Percentiles rank a stretch among this genome's conserved stretches.
Conservation (phyloP, 2,797 vertebrate genomes). For the Menidia menidia region DNA sequence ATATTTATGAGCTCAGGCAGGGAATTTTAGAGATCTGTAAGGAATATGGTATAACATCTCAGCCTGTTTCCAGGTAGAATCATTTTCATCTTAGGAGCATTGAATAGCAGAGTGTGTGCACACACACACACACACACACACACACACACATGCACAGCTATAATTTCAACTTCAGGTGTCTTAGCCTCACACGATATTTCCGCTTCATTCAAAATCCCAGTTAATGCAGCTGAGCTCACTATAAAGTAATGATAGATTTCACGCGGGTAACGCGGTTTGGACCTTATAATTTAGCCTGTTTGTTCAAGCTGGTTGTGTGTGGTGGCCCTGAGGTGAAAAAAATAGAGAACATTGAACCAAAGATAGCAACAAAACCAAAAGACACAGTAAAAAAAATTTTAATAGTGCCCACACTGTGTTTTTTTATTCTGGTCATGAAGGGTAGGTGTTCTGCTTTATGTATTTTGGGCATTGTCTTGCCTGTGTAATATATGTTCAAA, state of each 20-base stretch:
- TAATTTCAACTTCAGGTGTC: slow-evolving; percentile 27
- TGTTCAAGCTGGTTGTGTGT: slow-evolving; percentile 5
- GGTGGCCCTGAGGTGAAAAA: background rate
- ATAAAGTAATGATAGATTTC: slow-evolving; percentile 13
- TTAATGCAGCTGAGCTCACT: slow-evolving; percentile 10
- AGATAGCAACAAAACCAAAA: background rate
- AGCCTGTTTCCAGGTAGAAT: slow-evolving; percentile 30
- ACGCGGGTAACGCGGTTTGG: slow-evolving; percentile 1
- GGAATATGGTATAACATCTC: slow-evolving; percentile 25
- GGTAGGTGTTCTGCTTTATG: too few species aligned
- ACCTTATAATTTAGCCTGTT: background rate
- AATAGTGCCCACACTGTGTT: background rate
- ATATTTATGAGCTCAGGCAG: slow-evolving; percentile 56
- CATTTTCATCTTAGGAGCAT: slow-evolving; percentile 29
- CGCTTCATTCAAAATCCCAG: slow-evolving; percentile 16
- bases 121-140: background rate
- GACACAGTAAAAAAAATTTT: background rate
- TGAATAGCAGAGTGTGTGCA: background rate
- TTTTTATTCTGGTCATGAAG: too few species aligned
- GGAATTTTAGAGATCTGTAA: slow-evolving; percentile 31
- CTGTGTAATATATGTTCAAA: too few species aligned
- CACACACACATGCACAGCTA: slow-evolving; percentile 28
- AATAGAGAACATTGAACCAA: background rate
- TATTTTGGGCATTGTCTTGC: too few species aligned
- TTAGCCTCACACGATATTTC: background rate